A percentile compares a stretch with the other conserved stretches of the same genome.
phyloP scores from a whole-genome alignment of 2,888 invertebrate genomes.

The Pyrochroa serraticornis region DNA sequence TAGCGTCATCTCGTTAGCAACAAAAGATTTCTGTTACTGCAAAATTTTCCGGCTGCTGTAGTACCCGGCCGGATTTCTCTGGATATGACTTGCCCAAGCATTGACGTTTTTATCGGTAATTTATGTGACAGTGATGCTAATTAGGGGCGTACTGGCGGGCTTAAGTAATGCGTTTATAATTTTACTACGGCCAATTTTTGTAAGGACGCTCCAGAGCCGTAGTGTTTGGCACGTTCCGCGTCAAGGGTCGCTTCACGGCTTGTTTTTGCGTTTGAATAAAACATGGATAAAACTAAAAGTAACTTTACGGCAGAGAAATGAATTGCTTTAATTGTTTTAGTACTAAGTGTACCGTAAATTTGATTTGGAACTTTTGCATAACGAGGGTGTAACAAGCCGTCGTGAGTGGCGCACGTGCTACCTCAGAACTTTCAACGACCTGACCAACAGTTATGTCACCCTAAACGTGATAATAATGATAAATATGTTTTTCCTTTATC shows the following conservation, averaged over 20 bases:
- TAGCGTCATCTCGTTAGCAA: no score
- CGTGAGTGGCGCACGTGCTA: conserved; percentile 37
- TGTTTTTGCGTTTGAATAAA: conserved; percentile 17
- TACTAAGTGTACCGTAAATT: conserved; percentile 45
- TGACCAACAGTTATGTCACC: conserved; percentile 40
- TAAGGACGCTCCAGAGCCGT: no score
- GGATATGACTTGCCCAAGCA: no score
- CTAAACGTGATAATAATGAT: conserved; percentile 45
- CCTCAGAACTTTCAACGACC: conserved; percentile 37
- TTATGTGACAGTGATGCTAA: no score
- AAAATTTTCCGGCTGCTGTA: no score
- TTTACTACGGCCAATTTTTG: no score
- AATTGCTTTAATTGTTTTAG: conserved; percentile 45
- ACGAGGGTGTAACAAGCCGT: conserved; percentile 34
- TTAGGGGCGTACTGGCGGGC: no score
- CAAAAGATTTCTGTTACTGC: no score
- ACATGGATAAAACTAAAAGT: conserved; percentile 12
- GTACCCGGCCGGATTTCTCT: no score
- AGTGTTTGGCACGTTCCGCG: neutral
- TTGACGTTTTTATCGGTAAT: no score
- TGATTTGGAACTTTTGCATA: conserved; percentile 46
- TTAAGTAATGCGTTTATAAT: no score
- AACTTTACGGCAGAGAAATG: conserved; percentile 27
- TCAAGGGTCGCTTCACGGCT: neutral
- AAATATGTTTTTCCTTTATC: conserved; percentile 33